Evolutionary conservation across 2,113 vertebrate genomes (phyloP).

Genomic region (Corythornis madagascariensis): DNA sequence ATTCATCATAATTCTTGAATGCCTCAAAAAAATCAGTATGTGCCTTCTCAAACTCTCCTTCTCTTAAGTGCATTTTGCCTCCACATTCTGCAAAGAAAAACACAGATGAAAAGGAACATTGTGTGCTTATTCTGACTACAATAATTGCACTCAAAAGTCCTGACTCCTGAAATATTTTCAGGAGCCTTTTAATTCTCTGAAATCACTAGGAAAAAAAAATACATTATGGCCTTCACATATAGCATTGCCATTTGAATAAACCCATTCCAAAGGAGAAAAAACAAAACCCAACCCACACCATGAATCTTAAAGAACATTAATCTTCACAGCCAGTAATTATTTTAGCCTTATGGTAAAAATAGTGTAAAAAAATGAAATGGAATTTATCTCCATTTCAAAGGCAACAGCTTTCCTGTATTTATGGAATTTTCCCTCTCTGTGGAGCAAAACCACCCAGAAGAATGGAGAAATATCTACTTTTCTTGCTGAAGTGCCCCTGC

Average conservation of each 20-base stretch:
- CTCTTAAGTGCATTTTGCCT: constrained; percentile 99
- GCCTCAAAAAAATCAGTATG: constrained; percentile 99
- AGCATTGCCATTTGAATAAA: constrained; percentile 11
- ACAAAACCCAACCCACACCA: not conserved
- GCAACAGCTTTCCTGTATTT: not conserved
- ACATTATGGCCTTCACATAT: not conserved
- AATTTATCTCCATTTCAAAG: not conserved
- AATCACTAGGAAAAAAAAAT: not conserved
- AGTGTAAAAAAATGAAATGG: not conserved
- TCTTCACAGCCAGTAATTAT: not conserved
- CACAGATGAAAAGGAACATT: constrained; percentile 51
- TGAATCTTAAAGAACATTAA: not conserved
- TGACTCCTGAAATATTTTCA: constrained; percentile 45
- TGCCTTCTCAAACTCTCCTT: constrained; percentile 99
- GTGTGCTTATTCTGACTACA: constrained; percentile 10
- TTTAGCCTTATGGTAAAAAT: not conserved
- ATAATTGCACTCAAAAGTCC: constrained; percentile 2
- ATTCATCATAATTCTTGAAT: constrained; percentile 99
- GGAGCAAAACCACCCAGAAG: not conserved
- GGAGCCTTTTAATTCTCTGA: constrained; percentile 34
- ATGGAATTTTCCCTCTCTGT: not conserved
- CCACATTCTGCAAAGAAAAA: constrained; percentile 88
- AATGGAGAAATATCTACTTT: not conserved
- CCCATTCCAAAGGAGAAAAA: constrained; percentile 9
- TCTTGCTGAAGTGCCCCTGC: not conserved